phyloP scores from a whole-genome alignment of 2,797 vertebrate genomes.

The Crocodylus rhombifer region DNA sequence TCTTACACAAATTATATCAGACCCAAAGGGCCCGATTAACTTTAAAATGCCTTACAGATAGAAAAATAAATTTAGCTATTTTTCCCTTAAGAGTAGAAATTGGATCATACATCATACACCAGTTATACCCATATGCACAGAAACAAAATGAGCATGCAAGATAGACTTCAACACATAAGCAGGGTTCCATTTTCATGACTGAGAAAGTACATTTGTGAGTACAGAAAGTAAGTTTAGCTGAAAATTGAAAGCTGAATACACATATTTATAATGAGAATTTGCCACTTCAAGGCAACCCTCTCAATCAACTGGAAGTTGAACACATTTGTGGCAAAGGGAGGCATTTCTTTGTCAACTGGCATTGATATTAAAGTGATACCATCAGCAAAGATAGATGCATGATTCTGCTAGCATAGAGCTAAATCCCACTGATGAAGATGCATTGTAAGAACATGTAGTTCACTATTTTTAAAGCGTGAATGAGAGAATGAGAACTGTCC shows the following conservation, averaged over 20 bases:
- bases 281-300: slow-evolving; percentile 14
- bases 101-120: slow-evolving; percentile 35
- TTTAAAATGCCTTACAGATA: slow-evolving; percentile 78
- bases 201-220: slow-evolving; percentile 63
- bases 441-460: background rate
- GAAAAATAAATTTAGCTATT: slow-evolving; percentile 70
- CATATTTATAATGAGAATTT: slow-evolving; percentile 16
- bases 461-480: slow-evolving; percentile 4
- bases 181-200: slow-evolving; percentile 55
- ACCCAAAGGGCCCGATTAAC: slow-evolving; percentile 76
- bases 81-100: slow-evolving; percentile 44
- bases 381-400: slow-evolving; percentile 12
- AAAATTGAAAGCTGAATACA: slow-evolving; percentile 39
- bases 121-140: slow-evolving; percentile 46
- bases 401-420: slow-evolving; percentile 33
- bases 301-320: slow-evolving; percentile 47
- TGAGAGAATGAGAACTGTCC: slow-evolving; percentile 11
- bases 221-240: slow-evolving; percentile 62
- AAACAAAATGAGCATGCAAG: slow-evolving; percentile 21
- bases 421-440: slow-evolving; percentile 1
- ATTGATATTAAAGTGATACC: slow-evolving; percentile 43
- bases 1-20: slow-evolving; percentile 80
- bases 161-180: slow-evolving; percentile 19
- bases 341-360: background rate
- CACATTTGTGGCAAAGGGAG: slow-evolving; percentile 37